A percentile compares a stretch with the other conserved stretches of the same genome.
Evolutionary conservation across 2,113 vertebrate species (phyloP).

Genomic region (Puma concolor): DNA sequence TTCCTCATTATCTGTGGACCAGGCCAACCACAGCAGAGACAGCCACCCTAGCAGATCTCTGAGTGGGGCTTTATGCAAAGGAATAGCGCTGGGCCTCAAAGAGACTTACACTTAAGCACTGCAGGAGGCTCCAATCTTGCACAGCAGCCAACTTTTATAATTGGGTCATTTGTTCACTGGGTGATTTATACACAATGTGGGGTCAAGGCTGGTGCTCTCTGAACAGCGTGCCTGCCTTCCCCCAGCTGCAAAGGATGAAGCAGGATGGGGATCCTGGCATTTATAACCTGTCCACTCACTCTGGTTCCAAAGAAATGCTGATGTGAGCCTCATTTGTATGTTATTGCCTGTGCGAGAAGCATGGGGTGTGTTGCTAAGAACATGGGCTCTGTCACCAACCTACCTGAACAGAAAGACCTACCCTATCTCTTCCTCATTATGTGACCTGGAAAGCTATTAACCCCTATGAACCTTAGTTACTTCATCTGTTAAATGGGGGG

Average conservation of each 20-base stretch:
- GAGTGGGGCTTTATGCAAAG: neutral
- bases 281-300: neutral
- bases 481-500: neutral
- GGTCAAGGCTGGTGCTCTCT: constrained; percentile 27
- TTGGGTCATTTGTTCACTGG: constrained; percentile 55
- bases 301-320: neutral
- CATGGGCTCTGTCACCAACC: neutral
- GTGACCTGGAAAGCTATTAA: neutral
- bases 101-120: neutral
- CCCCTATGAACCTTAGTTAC: neutral
- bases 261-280: neutral
- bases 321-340: neutral
- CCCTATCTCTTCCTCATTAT: neutral
- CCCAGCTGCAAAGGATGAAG: neutral
- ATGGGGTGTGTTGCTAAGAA: neutral
- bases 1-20: constrained; percentile 56
- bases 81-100: neutral
- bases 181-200: neutral
- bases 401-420: neutral
- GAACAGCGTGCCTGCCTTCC: neutral
- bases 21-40: neutral
- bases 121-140: neutral
- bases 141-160: constrained; percentile 55
- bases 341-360: neutral
- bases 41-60: neutral